Percentiles rank a stretch among this genome's conserved stretches.
phyloP scores from a whole-genome alignment of 2,797 vertebrate genomes.

The Spea hammondii region DNA sequence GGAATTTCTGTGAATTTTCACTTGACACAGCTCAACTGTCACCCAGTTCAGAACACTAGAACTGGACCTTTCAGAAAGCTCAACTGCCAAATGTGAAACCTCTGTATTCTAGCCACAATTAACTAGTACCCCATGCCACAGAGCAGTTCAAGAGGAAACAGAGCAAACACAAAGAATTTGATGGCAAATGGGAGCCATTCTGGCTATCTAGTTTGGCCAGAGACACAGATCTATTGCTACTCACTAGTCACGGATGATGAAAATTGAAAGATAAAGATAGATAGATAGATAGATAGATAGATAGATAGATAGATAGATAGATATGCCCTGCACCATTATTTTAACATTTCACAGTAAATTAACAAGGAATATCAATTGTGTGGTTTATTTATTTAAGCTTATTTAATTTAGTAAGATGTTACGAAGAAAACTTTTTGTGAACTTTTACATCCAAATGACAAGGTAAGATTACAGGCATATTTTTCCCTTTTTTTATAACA shows the following conservation, averaged over 20 bases:
- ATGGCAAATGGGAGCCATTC: not conserved
- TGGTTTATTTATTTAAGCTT: no score
- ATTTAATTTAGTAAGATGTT: not conserved
- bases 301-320: no score
- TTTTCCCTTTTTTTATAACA: not conserved
- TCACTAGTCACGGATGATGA: no score
- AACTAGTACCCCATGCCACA: not conserved
- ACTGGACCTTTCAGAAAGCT: no score
- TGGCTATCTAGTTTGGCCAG: no score
- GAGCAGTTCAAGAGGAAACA: not conserved
- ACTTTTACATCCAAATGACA: not conserved
- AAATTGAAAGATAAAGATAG: no score
- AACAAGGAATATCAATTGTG: not conserved
- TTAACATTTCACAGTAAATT: not conserved
- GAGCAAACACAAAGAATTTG: not conserved
- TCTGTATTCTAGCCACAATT: not conserved
- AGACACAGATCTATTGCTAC: no score
- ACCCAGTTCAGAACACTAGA: no score
- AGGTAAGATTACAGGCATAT: conserved; percentile 12
- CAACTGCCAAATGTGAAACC: not conserved
- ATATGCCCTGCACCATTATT: no score
- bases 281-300: no score
- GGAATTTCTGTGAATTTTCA: no score
- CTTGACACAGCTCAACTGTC: no score
- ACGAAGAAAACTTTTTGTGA: conserved; percentile 10